These are phyloP conservation scores for Sericinus montela DNA, from an alignment of 2,888 invertebrate species.

Conservation along the genomic window DNA sequence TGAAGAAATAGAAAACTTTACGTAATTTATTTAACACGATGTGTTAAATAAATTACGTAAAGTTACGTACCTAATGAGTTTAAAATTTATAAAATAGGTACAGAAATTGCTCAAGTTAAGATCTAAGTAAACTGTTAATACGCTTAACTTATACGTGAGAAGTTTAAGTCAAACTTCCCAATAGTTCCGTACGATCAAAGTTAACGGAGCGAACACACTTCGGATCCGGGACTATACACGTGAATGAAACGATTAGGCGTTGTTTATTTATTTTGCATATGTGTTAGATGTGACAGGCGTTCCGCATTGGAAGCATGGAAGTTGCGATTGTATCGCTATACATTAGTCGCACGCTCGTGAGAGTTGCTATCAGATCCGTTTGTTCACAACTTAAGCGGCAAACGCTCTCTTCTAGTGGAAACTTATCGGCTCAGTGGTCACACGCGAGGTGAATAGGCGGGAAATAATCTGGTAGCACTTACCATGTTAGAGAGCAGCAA, in stretches of 20 bases:
- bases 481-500: constrained; percentile 79
- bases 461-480: constrained; percentile 42
- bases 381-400: constrained; percentile 49
- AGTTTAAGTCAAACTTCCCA: constrained; percentile 51
- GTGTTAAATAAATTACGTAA: too few species aligned
- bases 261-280: constrained; percentile 52
- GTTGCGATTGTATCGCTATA: constrained; percentile 47
- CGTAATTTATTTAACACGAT: not conserved
- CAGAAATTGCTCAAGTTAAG: constrained; percentile 50
- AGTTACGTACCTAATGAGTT: constrained; percentile 38
- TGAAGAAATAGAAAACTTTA: too few species aligned
- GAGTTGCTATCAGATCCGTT: constrained; percentile 61
- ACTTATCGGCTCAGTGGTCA: constrained; percentile 38
- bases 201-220: constrained; percentile 50
- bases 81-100: constrained; percentile 51
- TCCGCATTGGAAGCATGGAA: constrained; percentile 34
- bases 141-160: constrained; percentile 61
- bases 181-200: constrained; percentile 51
- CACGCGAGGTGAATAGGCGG: constrained; percentile 34
- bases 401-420: constrained; percentile 39
- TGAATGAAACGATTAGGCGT: constrained; percentile 49
- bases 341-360: constrained; percentile 46
- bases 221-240: constrained; percentile 32
- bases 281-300: constrained; percentile 31
- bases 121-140: constrained; percentile 58